These are phyloP conservation scores for Nothoprocta perdicaria DNA, from an alignment of 2,113 vertebrate genomes.

Conservation along the genomic window DNA sequence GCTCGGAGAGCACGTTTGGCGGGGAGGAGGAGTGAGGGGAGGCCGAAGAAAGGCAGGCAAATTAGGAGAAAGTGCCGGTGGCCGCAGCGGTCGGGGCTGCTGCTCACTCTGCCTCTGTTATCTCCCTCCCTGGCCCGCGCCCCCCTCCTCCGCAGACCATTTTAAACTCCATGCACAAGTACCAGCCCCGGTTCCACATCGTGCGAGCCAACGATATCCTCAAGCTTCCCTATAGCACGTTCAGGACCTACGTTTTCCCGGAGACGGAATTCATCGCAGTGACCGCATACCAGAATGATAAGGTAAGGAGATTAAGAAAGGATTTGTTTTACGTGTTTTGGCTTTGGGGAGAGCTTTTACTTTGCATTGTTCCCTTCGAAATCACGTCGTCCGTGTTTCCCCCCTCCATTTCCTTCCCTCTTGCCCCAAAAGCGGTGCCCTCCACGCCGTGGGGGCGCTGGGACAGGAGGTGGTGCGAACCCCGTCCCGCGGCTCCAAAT, in stretches of 20 bases:
- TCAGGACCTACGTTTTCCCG: slow-evolving; percentile 97
- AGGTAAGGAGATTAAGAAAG: slow-evolving; percentile 83
- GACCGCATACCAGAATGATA: slow-evolving; percentile 99
- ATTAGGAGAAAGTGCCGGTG: slow-evolving; percentile 28
- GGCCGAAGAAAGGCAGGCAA: slow-evolving; percentile 22
- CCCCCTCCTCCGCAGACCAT: slow-evolving; percentile 85
- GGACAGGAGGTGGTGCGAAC: neutral
- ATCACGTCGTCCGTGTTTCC: neutral
- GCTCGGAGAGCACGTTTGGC: slow-evolving; percentile 47
- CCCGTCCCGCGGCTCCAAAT: neutral
- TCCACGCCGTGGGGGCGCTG: neutral
- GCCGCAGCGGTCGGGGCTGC: neutral
- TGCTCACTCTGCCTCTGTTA: slow-evolving; percentile 41
- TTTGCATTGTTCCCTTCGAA: slow-evolving; percentile 40
- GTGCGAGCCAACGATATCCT: slow-evolving; percentile 97
- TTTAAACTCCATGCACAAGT: slow-evolving; percentile 99
- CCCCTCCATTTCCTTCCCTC: neutral
- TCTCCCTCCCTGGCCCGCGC: neutral
- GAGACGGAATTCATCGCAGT: slow-evolving; percentile 98
- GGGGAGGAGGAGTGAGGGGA: slow-evolving; percentile 52
- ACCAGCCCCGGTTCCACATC: slow-evolving; percentile 97
- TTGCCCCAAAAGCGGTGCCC: neutral
- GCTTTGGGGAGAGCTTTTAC: slow-evolving; percentile 56
- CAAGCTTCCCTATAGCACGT: slow-evolving; percentile 97
- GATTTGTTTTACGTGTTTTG: slow-evolving; percentile 66